Evolutionary conservation across 2,888 invertebrate genomes (phyloP).

Genomic region (Macropis europaea): DNA sequence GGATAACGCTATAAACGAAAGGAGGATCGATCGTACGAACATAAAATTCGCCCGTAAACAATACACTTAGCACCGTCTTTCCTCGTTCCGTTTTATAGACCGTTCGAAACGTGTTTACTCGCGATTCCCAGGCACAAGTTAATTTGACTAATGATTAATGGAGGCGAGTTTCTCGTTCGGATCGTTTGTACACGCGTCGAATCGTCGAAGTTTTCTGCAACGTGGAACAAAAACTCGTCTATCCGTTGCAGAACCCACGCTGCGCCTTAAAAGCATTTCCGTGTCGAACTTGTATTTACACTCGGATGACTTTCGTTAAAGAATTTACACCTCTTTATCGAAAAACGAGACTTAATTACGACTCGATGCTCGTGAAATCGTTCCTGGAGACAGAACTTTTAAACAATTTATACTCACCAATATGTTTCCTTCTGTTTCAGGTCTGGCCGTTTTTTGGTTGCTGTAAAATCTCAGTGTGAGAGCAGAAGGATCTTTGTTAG

Average conservation of each 20-base stretch:
- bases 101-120: not conserved
- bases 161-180: not conserved
- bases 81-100: not conserved
- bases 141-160: constrained; percentile 6
- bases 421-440: too few relatives aligned
- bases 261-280: constrained; percentile 3
- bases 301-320: not conserved
- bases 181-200: not conserved
- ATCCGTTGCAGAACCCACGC: not conserved
- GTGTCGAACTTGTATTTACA: not conserved
- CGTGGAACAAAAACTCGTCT: not conserved
- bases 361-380: too few relatives aligned
- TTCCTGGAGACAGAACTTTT: too few relatives aligned
- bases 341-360: not conserved
- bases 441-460: too few relatives aligned
- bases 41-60: too few relatives aligned
- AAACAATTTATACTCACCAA: too few relatives aligned
- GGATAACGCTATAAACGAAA: not conserved
- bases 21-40: too few relatives aligned
- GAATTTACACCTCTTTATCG: not conserved
- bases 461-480: too few relatives aligned
- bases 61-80: too few relatives aligned
- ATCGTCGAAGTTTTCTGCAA: not conserved
- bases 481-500: too few relatives aligned
- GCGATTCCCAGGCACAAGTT: not conserved